Evolutionary conservation across 2,888 invertebrate species (phyloP).

Genomic region (Mactromeris polynyma): DNA sequence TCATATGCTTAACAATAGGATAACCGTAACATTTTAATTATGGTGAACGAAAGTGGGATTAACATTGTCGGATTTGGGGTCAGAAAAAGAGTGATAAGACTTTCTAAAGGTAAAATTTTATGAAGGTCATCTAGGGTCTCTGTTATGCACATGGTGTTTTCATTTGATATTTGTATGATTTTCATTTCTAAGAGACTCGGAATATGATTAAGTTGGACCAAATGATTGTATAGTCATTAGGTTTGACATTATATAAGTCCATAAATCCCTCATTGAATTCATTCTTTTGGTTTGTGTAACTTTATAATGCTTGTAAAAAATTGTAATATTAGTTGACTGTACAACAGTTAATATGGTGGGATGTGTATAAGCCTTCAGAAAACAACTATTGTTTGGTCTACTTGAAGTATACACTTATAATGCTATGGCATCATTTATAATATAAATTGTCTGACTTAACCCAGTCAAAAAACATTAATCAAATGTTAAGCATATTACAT

Average conservation of each 20-base stretch:
- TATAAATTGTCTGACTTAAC: neutral
- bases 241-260: no score
- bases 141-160: neutral
- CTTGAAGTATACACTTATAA: no score
- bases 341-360: no score
- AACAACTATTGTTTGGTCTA: no score
- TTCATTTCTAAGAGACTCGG: neutral
- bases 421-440: no score
- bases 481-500: neutral
- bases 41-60: constrained; percentile 22
- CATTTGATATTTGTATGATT: neutral
- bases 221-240: no score
- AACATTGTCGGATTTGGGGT: constrained; percentile 21
- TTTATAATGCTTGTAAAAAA: no score
- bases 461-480: neutral
- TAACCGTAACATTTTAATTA: neutral
- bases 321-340: no score
- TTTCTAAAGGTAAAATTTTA: constrained; percentile 29
- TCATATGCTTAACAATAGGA: neutral
- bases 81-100: constrained; percentile 29
- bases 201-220: no score
- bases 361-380: no score
- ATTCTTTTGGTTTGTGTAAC: no score
- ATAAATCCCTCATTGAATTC: no score
- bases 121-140: neutral